Conservation (phyloP, 1,140 invertebrate species). For the Bombus superbus region DNA sequence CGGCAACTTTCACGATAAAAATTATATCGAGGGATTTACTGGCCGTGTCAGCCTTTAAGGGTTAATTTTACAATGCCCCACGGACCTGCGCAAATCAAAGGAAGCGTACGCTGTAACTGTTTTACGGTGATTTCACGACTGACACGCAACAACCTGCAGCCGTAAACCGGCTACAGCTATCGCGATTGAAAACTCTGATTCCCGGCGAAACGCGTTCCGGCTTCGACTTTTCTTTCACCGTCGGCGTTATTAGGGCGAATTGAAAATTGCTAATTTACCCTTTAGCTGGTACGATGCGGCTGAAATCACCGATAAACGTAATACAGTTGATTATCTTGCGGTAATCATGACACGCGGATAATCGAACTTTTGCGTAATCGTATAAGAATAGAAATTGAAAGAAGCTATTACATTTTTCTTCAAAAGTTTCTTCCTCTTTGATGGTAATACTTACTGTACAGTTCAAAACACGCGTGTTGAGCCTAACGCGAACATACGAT, state of each 20-base stretch:
- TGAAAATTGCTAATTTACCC: neutral
- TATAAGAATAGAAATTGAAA: neutral
- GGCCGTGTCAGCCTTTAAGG: constrained; percentile 45
- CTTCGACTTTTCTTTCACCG: neutral
- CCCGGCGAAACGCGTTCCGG: neutral
- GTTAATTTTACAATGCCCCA: constrained; percentile 55
- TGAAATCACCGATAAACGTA: neutral
- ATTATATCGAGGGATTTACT: constrained; percentile 60
- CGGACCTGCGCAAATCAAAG: constrained; percentile 27
- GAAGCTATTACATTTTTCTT: neutral
- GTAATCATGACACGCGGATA: neutral
- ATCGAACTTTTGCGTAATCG: neutral
- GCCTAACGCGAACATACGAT: too few relatives aligned
- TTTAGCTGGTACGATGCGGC: neutral
- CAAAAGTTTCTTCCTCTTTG: too few relatives aligned
- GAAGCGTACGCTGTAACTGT: constrained; percentile 1
- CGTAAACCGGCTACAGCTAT: neutral
- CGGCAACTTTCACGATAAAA: constrained; percentile 64
- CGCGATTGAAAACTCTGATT: constrained; percentile 16
- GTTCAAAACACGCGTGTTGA: too few relatives aligned
- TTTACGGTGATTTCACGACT: constrained; percentile 26
- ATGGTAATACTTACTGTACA: too few relatives aligned
- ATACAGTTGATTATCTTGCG: neutral
- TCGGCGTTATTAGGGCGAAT: neutral
- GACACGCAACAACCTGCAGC: constrained; percentile 5